Conservation (phyloP, 2,888 invertebrate species). For the Chouioia cunea region DNA sequence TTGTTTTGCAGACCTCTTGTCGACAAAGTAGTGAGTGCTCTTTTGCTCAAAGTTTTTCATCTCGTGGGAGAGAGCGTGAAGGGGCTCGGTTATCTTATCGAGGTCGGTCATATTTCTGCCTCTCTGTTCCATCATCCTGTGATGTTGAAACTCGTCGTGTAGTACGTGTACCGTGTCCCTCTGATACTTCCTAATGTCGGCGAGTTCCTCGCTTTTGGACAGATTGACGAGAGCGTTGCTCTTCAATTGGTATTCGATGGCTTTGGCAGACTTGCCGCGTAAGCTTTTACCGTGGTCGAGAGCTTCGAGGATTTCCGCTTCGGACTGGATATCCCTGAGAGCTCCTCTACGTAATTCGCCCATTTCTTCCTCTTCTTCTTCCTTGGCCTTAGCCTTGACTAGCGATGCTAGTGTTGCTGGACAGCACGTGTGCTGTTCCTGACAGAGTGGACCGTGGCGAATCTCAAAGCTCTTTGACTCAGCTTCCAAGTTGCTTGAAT, state of each 20-base stretch:
- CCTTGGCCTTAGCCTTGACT: neutral
- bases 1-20: constrained; percentile 73
- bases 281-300: constrained; percentile 69
- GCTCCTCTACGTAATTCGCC: constrained; percentile 56
- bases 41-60: constrained; percentile 76
- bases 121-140: constrained; percentile 68
- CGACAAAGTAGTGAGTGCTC: constrained; percentile 73
- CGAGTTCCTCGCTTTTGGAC: constrained; percentile 68
- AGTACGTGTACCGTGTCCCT: constrained; percentile 57
- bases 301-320: constrained; percentile 56
- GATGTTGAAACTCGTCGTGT: constrained; percentile 65
- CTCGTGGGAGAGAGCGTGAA: constrained; percentile 74
- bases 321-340: constrained; percentile 58
- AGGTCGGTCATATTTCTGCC: constrained; percentile 69
- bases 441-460: constrained; percentile 28
- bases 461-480: constrained; percentile 47
- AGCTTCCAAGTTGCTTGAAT: constrained; percentile 56
- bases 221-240: constrained; percentile 70
- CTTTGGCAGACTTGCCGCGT: constrained; percentile 82
- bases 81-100: constrained; percentile 73
- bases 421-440: constrained; percentile 25
- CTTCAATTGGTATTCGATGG: constrained; percentile 72
- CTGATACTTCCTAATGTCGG: constrained; percentile 66
- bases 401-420: neutral
- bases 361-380: constrained; percentile 49